Base-by-base conservation (phyloP, 1,140 invertebrate species). In the Homarus americanus region DNA sequence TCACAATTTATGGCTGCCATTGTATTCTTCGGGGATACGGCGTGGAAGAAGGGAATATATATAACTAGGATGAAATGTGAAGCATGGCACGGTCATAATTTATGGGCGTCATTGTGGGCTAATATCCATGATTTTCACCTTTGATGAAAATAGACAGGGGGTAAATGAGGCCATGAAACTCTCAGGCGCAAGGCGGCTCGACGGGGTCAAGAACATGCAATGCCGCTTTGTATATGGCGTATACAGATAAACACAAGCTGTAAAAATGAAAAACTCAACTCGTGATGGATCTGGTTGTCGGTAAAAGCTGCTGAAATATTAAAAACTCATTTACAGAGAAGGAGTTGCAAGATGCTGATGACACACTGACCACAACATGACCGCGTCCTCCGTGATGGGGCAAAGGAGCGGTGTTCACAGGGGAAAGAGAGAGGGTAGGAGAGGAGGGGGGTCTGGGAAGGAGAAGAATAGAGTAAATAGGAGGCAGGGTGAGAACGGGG, bases 71-170 rank as follows among this genome's bases (percentile, higher is more conserved):
- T 79, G 69, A 58, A 90, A 87, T 79, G 75, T 87, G 85, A 87
- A 87, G 85, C 49, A 87, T 53, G 73, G 85, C n/a, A 1, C 49
- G 85, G 53, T 79, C 75, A 90, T 83, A 90, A 83, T 90, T 90
- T 83, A 83, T 73, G 80, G 78, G 79, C 73, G 87, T 82, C 66
- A 69, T 82, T 82, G 87, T 53, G 69, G 38, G 38, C 79, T 76
- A 90, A 90, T 90, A 38, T 76, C 79, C 79, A 69, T 76, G 87
- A 83, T 90, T 90, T 90, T 90, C 79, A 75, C 34, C 80, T 63
- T 75, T 90, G 79, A 83, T 83, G 87, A 90, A 82, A 90, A 90
- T 76, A 90, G 87, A 90, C 79, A 69, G 80, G n/a, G 79, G 4
- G 38, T 82, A 82, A 82, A 58, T 41, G 66, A 41, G 63, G 66